Base-by-base conservation (phyloP, 2,113 vertebrate species). In the Gorilla gorilla region DNA sequence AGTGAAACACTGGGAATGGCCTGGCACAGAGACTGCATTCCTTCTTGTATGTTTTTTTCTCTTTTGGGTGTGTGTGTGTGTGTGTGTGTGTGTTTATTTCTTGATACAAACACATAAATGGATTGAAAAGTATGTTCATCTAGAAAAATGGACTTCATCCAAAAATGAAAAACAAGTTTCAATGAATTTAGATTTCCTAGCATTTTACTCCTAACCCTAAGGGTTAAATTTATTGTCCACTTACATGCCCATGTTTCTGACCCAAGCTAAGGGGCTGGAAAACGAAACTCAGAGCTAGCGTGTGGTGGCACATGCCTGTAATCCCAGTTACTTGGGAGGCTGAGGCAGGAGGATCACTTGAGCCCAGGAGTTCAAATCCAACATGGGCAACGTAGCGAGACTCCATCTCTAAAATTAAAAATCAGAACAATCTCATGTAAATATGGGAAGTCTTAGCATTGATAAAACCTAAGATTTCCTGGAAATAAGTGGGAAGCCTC, bases 371-470 rank as follows among this genome's bases (percentile, higher is more conserved):
- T 78, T 48, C 4, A 8, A 78, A 78, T 78, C 27, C 27, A 48
- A 3, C 27, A 48, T 10, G 75, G 27, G 75, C 45, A 78, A 78
- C 8, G 16, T 30, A 18, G 75, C 9, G 8, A 48, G 27, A 48
- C 8, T 8, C 75, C 16, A 7, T 78, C 43, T 78, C 27, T 32
- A 48, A 48, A 75, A 75, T 64, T 32, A 64, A 76, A 75, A 73
- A 75, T 78, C 14, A 2, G 14, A 94, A 96, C 4, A 93, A 52
- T 93, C 68, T 88, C 59, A 82, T 55, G 38, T 97, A 55, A 93
- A 72, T 78, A 66, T 94, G 66, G 86, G 96, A 97, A 96, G 66
- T 57, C 40, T 48, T n/a, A 90, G 75, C 8, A 76, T 48, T n/a
- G 12, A 93, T 30, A 88, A 96, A 79, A 82, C 14, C 30, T 70